Evolutionary conservation across 2,113 vertebrate genomes (phyloP).

Genomic region (Colaptes auratus): DNA sequence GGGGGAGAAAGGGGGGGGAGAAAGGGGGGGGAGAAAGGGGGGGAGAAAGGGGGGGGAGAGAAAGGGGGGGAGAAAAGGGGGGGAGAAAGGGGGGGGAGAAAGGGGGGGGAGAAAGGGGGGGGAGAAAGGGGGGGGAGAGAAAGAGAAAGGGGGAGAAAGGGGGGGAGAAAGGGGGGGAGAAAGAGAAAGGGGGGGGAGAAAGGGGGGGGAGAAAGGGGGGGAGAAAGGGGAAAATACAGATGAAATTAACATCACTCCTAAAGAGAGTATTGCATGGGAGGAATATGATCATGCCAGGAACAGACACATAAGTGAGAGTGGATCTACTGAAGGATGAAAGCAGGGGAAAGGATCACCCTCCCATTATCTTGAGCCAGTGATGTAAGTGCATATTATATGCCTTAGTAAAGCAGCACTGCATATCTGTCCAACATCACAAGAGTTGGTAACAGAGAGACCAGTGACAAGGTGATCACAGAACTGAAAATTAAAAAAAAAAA

Average conservation of each 20-base stretch:
- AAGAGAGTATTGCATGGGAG: not conserved
- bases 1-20: too few species aligned
- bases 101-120: too few species aligned
- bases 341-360: not conserved
- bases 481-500: not conserved
- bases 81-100: too few species aligned
- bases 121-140: too few species aligned
- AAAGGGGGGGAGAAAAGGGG: too few species aligned
- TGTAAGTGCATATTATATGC: accelerated
- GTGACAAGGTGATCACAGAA: not conserved
- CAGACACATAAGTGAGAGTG: not conserved
- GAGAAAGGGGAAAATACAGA: not conserved
- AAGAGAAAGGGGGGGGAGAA: too few species aligned
- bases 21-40: too few species aligned
- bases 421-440: not conserved
- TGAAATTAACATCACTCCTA: not conserved
- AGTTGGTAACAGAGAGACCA: not conserved
- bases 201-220: too few species aligned
- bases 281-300: not conserved
- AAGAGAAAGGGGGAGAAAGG: too few species aligned
- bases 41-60: too few species aligned
- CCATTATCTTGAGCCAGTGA: not conserved
- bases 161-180: too few species aligned
- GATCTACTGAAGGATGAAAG: not conserved
- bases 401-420: not conserved